Evolutionary conservation across 2,113 vertebrate genomes (phyloP), one percentile per base, ranked within the genome.

Genomic region (Nestor notabilis): DNA sequence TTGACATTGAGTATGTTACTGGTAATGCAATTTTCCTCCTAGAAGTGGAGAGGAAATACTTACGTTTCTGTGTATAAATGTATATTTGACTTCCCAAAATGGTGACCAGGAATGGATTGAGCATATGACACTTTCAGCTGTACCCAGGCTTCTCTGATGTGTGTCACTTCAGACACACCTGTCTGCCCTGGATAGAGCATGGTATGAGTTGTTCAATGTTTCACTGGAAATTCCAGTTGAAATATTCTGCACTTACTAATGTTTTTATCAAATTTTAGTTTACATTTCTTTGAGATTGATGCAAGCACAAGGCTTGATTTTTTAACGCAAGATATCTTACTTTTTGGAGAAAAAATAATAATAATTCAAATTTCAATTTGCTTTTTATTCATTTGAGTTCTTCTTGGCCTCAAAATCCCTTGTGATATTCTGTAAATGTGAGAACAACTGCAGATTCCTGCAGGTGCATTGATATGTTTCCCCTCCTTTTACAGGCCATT

Each of bases 271-370:
- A 97, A 98, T 98, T 98, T 98, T 84, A 98, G 97, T 99, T 99
- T 98, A 98, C 97, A 98, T 99, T 98, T 98, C 98, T 99, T 99
- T 98, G 93, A 98, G 97, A 98, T 97, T 96, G 98, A 98, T 97
- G 98, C 98, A 99, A 99, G 99, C 99, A 99, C 99, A 99, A 99
- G 96, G 99, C 99, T 99, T 99, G 98, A 98, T 98, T 99, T 99
- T 99, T 98, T 98, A 98, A 98, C 74, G 98, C 98, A 98, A 98
- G 98, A 98, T 98, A 98, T 98, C 96, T 98, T 98, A 98, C 98
- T 98, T 99, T 99, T 98, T 89, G 85, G 96, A 90, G 97, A 96
- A 96, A 96, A 97, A 97, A 93, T n/a, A 33, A 49, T 95, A 95
- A 89, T 89, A 96, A 97, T 70, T 97, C 96, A 98, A 96, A 97